Evolutionary conservation across 2,113 vertebrate genomes (phyloP).

Genomic region (Neodon shergylaensis): DNA sequence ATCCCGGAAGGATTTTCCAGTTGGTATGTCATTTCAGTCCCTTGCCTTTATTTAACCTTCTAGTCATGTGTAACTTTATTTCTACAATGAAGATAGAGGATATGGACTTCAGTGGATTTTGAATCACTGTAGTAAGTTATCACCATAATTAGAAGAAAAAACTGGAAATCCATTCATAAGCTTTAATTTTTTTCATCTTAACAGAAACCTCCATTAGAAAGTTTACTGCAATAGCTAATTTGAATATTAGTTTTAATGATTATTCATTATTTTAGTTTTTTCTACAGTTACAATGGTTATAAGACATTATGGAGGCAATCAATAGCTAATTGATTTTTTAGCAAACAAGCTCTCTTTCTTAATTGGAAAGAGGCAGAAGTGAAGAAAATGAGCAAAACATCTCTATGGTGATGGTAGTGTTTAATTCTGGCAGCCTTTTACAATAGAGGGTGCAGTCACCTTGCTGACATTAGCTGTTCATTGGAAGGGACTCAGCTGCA

Average conservation of each 20-base stretch:
- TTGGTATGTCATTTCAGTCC: background rate
- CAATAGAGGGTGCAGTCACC: too few relatives aligned
- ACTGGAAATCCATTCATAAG: background rate
- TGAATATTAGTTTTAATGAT: background rate
- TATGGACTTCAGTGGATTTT: background rate
- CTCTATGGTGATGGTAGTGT: background rate
- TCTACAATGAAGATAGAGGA: background rate
- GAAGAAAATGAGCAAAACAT: background rate
- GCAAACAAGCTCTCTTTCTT: background rate
- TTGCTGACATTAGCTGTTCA: too few relatives aligned
- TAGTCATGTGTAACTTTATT: background rate
- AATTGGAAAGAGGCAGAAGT: background rate
- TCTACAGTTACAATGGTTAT: background rate
- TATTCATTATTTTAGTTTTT: background rate
- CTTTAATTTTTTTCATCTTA: background rate
- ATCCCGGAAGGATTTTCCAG: constrained; percentile 21
- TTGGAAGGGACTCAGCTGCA: background rate
- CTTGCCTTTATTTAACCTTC: background rate
- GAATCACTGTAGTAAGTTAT: background rate
- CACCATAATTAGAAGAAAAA: background rate
- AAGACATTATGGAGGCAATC: background rate
- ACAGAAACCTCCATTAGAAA: background rate
- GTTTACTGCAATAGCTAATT: background rate
- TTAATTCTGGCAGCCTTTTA: background rate
- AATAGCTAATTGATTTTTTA: background rate